Conservation (phyloP, 2,888 invertebrate genomes). For the Athrips mouffetella region DNA sequence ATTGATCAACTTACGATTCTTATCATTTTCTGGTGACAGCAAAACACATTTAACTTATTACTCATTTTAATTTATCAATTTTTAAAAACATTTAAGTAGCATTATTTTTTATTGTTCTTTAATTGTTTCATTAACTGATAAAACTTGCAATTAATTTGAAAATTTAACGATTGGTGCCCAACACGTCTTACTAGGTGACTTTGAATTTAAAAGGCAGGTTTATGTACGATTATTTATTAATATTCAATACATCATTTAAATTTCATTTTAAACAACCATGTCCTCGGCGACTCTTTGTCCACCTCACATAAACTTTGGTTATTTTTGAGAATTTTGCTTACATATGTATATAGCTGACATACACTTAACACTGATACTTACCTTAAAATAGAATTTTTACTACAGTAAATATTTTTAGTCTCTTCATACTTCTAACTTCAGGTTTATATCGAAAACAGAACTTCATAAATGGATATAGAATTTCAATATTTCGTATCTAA, state of each 20-base stretch:
- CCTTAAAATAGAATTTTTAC: conserved; percentile 34
- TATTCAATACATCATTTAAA: conserved; percentile 54
- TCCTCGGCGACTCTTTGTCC: conserved; percentile 19
- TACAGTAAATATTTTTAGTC: conserved; percentile 52
- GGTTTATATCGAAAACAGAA: conserved; percentile 31
- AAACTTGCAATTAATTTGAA: no score
- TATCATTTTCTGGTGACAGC: no score
- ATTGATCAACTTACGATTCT: no score
- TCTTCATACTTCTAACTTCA: conserved; percentile 53
- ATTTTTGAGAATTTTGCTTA: conserved; percentile 25
- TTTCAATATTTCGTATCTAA: conserved; percentile 49
- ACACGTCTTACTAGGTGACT: no score
- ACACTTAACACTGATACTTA: conserved; percentile 49
- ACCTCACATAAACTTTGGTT: conserved; percentile 36
- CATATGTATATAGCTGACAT: conserved; percentile 25
- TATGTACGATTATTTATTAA: conserved; percentile 63
- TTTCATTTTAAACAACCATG: conserved; percentile 51
- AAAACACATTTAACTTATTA: no score
- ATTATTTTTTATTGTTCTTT: no score
- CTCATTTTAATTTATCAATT: no score
- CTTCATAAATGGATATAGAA: conserved; percentile 24
- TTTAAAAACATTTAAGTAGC: no score
- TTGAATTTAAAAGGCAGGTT: no score
- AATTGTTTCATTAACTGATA: no score
- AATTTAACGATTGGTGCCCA: no score